A percentile compares a stretch with the other conserved stretches of the same genome.
Conservation (phyloP, 1,140 invertebrate species). For the Spodoptera frugiperda region DNA sequence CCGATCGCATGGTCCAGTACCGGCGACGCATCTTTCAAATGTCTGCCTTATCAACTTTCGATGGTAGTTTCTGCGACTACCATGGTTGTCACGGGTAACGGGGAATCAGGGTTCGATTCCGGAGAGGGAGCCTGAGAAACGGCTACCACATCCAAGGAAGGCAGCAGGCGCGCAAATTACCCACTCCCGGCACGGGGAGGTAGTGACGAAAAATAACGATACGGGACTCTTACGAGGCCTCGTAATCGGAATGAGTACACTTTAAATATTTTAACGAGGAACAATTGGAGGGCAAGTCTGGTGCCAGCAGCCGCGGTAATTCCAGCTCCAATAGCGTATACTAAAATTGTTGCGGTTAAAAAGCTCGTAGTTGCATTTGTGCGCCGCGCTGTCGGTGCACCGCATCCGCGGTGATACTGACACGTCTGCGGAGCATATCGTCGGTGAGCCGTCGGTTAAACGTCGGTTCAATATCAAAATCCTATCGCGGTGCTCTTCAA, state of each 20-base stretch:
- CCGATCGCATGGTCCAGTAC: no score
- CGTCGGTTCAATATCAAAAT: slow-evolving; percentile 80
- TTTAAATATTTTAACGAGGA: slow-evolving; percentile 91
- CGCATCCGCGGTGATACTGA: slow-evolving; percentile 86
- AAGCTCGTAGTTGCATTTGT: slow-evolving; percentile 91
- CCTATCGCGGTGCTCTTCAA: no score
- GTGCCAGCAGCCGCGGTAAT: slow-evolving; percentile 96
- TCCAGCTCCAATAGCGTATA: slow-evolving; percentile 96
- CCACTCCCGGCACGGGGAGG: slow-evolving; percentile 93
- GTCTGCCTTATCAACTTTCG: no score
- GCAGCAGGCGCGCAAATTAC: slow-evolving; percentile 96
- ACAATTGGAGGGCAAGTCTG: slow-evolving; percentile 96
- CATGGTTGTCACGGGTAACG: slow-evolving; percentile 69
- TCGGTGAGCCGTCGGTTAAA: slow-evolving; percentile 76
- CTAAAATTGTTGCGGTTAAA: slow-evolving; percentile 94
- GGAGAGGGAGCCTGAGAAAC: slow-evolving; percentile 95
- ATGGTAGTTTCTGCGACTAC: no score
- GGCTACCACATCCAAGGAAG: slow-evolving; percentile 97
- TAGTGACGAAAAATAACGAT: no score
- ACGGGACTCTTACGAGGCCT: no score
- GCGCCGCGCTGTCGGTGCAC: slow-evolving; percentile 88
- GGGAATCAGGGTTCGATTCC: slow-evolving; percentile 90
- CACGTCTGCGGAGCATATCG: slow-evolving; percentile 82
- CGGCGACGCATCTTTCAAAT: no score
- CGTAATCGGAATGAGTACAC: no score